Percentiles rank a stretch among this genome's conserved stretches.
Conservation (phyloP, 2,888 invertebrate genomes). For the Luperina testacea region DNA sequence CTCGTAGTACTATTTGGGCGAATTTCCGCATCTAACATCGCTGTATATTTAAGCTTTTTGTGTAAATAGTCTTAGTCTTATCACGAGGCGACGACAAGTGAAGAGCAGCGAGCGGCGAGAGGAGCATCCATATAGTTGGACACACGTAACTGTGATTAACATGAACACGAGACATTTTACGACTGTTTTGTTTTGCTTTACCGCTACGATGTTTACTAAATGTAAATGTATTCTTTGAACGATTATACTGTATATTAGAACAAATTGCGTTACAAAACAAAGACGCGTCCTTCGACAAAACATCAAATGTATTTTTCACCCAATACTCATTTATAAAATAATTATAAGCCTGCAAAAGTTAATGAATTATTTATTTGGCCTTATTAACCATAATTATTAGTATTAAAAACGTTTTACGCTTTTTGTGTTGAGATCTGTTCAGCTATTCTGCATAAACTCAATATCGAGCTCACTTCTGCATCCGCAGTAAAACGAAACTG, state of each 20-base stretch:
- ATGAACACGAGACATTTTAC: slow-evolving; percentile 85
- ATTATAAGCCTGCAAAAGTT: slow-evolving; percentile 85
- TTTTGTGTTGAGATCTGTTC: slow-evolving; percentile 84
- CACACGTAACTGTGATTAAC: slow-evolving; percentile 89
- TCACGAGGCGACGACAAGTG: slow-evolving; percentile 73
- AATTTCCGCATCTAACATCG: slow-evolving; percentile 89
- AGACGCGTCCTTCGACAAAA: slow-evolving; percentile 82
- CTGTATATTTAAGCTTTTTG: slow-evolving; percentile 90
- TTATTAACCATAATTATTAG: slow-evolving; percentile 84
- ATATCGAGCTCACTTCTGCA: slow-evolving; percentile 37
- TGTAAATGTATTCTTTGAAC: slow-evolving; percentile 78
- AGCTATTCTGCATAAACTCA: slow-evolving; percentile 56
- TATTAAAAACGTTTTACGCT: slow-evolving; percentile 81
- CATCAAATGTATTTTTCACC: slow-evolving; percentile 90
- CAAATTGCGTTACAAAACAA: slow-evolving; percentile 76
- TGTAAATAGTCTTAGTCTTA: slow-evolving; percentile 86
- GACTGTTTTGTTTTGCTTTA: slow-evolving; percentile 89
- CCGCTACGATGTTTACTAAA: slow-evolving; percentile 90
- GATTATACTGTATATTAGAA: slow-evolving; percentile 82
- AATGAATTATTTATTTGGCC: slow-evolving; percentile 81
- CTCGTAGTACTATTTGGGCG: slow-evolving; percentile 86
- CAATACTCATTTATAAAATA: slow-evolving; percentile 88
- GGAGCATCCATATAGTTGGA: slow-evolving; percentile 74
- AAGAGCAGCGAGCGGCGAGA: slow-evolving; percentile 75
- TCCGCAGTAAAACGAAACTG: slow-evolving; percentile 33